Conservation (phyloP, 2,113 vertebrate species). For the Noturus placidus region DNA sequence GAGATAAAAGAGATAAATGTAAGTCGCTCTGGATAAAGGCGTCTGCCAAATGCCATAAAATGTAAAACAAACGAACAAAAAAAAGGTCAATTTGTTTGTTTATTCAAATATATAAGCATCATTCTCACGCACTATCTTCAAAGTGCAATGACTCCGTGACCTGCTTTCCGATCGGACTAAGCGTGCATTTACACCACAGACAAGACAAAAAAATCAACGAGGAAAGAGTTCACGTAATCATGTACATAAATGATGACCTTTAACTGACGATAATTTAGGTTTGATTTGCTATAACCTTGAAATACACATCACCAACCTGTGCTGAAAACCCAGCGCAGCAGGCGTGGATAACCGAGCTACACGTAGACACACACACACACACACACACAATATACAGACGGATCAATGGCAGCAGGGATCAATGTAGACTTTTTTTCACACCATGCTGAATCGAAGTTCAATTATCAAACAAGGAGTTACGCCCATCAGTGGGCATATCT, state of each 20-base stretch:
- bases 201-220: too few relatives aligned
- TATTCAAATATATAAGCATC: background rate
- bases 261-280: background rate
- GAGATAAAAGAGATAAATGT: too few relatives aligned
- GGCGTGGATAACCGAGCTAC: background rate
- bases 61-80: too few relatives aligned
- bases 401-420: slow-evolving; percentile 68
- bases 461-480: slow-evolving; percentile 62
- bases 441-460: slow-evolving; percentile 69
- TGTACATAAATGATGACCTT: background rate
- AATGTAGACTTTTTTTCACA: slow-evolving; percentile 61
- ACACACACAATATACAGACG: slow-evolving; percentile 50
- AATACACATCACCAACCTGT: background rate
- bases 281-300: background rate
- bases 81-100: too few relatives aligned
- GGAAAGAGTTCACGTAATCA: background rate
- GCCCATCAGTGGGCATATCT: background rate
- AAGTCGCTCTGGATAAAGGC: too few relatives aligned
- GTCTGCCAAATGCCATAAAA: too few relatives aligned
- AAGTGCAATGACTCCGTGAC: too few relatives aligned
- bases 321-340: background rate
- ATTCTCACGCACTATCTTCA: background rate
- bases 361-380: background rate
- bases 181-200: too few relatives aligned
- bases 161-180: too few relatives aligned